phyloP scores from a whole-genome alignment of 2,797 vertebrate species.

The Lacerta viridis region DNA sequence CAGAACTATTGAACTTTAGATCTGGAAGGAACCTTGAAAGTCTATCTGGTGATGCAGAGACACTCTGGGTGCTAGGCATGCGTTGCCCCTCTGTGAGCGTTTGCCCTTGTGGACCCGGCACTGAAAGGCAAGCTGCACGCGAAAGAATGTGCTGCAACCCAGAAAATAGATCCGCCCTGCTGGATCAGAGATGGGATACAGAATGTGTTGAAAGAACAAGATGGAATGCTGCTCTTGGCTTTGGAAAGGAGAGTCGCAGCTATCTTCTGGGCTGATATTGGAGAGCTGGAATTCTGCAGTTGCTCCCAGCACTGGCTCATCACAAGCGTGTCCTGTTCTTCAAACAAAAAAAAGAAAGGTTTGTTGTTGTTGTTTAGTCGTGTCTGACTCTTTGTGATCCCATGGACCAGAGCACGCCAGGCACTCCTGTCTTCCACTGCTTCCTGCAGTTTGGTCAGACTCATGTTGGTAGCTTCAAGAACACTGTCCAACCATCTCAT shows the following conservation, averaged over 20 bases:
- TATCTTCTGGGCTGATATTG: slow-evolving; percentile 28
- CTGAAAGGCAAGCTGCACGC: neutral
- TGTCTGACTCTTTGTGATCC: too few relatives aligned
- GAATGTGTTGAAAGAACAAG: neutral
- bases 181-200: neutral
- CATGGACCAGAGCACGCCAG: too few relatives aligned
- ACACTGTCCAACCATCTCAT: too few relatives aligned
- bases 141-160: neutral
- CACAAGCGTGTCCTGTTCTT: neutral
- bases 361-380: neutral
- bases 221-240: neutral
- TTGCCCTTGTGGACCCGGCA: neutral
- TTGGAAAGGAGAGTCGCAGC: slow-evolving; percentile 28
- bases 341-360: slow-evolving; percentile 15
- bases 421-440: too few relatives aligned
- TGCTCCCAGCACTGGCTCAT: slow-evolving; percentile 23
- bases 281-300: slow-evolving; percentile 19
- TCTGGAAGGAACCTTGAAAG: neutral
- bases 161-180: neutral
- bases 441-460: too few relatives aligned
- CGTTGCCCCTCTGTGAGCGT: neutral
- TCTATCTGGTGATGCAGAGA: neutral
- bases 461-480: too few relatives aligned
- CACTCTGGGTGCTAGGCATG: neutral
- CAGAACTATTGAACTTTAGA: too few relatives aligned